Evolutionary conservation across 1,140 invertebrate species (phyloP), one percentile per base, ranked within the genome.

Genomic region (Stratiolaelaps scimitus): DNA sequence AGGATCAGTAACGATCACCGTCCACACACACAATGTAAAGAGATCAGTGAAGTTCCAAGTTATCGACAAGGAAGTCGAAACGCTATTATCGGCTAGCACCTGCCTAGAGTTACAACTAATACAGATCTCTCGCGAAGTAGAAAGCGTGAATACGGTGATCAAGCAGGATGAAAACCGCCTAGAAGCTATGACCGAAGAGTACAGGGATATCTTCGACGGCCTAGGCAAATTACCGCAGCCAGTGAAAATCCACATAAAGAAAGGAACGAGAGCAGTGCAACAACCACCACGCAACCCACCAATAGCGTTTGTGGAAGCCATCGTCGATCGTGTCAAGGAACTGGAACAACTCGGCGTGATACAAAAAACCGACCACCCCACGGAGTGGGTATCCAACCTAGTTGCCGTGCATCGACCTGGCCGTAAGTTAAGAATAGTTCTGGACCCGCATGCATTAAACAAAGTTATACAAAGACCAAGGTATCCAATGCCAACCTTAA

Each of bases 111-210:
- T 48, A 28, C 19, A 15, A 48, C 15, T 48, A 28, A 48, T 48
- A 19, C 20, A 4, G 7, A 48, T 28, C 20, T 7, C 47, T 7
- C 7, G 28, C 47, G 47, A 48, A 15, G 47, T 48, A 4, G 5
- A 48, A 15, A 7, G 28, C 47, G 47, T 48, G 47, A 48, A 48
- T 48, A 19, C 5, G 15, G 47, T 48, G 47, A 48, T 23, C 47
- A 48, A 4, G 4, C 19, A 28, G 4, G 15, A 48, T 28, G 47
- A 48, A 4, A 48, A 15, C 47, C 4, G 15, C 4, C 47, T 48
- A 4, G 4, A 7, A 15, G 28, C 7, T 4, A 7, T 48, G 5
- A 48, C 4, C 15, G 15, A 48, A 15, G 15, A 15, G 28, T 48
- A 6, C 47, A 4, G 15, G 28, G 47, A 48, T 15, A 48, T 48